Evolutionary conservation across 2,888 invertebrate genomes (phyloP).

Genomic region (Arctia plantaginis): DNA sequence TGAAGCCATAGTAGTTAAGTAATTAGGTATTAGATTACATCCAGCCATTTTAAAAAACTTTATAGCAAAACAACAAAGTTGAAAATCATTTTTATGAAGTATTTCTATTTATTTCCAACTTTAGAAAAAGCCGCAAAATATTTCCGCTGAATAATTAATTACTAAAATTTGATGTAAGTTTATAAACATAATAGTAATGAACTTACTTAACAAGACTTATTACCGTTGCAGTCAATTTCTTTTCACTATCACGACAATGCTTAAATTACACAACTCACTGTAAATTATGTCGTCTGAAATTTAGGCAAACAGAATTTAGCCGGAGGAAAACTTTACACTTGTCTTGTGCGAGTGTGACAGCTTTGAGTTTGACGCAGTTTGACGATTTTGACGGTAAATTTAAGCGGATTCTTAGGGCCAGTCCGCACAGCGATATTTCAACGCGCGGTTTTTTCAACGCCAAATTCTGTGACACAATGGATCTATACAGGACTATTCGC

Average conservation of each 20-base stretch:
- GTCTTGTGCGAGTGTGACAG: not conserved
- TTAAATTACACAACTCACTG: not conserved
- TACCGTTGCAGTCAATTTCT: not conserved
- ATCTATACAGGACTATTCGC: no score
- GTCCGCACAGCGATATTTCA: no score
- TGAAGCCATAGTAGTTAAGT: not conserved
- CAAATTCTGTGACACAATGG: no score
- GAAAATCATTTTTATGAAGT: not conserved
- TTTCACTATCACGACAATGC: not conserved
- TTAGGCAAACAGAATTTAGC: not conserved
- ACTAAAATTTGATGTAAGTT: not conserved
- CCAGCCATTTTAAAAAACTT: not conserved
- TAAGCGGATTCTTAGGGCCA: no score
- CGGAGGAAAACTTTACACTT: not conserved
- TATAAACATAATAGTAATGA: no score
- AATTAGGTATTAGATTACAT: not conserved
- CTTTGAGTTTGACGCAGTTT: not conserved
- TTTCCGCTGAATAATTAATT: not conserved
- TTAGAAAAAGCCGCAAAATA: slow-evolving; percentile 1
- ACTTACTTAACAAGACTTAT: not conserved
- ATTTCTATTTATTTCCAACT: not conserved
- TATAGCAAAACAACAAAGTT: not conserved
- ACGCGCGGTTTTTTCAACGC: no score
- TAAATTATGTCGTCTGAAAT: not conserved
- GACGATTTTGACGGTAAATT: not conserved